A percentile compares a stretch with the other conserved stretches of the same genome.
These are phyloP conservation scores for Strix occidentalis DNA, from an alignment of 2,797 vertebrate species.

Conservation along the genomic window DNA sequence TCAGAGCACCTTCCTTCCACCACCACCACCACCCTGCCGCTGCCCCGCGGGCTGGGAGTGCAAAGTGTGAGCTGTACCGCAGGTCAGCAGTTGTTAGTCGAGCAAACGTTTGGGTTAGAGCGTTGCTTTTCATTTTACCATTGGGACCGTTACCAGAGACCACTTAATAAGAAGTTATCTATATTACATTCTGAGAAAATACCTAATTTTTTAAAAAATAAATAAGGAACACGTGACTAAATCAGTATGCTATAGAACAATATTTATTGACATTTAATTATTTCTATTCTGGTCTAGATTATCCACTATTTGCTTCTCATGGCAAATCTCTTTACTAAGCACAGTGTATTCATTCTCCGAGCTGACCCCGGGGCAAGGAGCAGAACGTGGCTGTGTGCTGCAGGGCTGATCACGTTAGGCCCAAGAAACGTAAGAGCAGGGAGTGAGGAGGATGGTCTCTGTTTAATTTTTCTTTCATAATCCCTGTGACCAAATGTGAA, in stretches of 20 bases:
- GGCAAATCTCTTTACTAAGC: not conserved
- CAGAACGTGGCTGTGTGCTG: not conserved
- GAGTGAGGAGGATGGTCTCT: not conserved
- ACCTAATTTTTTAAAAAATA: not conserved
- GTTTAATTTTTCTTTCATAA: not conserved
- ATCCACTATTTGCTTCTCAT: not conserved
- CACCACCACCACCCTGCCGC: no score
- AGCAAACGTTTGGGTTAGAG: not conserved
- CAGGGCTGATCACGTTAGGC: no score
- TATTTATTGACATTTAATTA: not conserved
- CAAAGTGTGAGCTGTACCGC: no score
- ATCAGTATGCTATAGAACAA: not conserved
- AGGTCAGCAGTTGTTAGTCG: not conserved
- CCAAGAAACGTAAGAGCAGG: no score
- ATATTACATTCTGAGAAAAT: not conserved
- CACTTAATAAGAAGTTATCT: not conserved
- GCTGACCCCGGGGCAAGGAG: no score
- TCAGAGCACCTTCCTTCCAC: no score
- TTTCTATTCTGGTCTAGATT: not conserved
- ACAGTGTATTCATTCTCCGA: rapidly evolving
- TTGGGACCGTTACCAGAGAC: not conserved
- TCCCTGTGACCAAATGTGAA: no score
- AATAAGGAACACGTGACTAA: not conserved
- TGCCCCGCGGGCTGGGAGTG: no score
- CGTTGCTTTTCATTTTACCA: not conserved